phyloP scores from a whole-genome alignment of 2,113 vertebrate genomes.

The Geococcyx californianus region DNA sequence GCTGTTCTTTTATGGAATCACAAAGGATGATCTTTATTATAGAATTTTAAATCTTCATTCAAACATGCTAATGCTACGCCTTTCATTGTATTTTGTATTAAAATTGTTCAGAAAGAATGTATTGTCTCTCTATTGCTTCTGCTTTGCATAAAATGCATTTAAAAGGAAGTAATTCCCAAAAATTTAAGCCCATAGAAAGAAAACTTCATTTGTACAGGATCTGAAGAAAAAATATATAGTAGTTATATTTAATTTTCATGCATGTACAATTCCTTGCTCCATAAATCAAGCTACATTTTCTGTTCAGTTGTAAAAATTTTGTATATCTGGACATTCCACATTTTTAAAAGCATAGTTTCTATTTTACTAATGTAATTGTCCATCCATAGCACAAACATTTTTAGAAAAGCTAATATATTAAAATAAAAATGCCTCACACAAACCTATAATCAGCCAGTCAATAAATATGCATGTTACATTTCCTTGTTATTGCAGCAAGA shows the following conservation, averaged over 20 bases:
- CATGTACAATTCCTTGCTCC: not conserved
- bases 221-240: not conserved
- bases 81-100: not conserved
- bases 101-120: not conserved
- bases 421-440: not conserved
- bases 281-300: not conserved
- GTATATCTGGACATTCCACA: not conserved
- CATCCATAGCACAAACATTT: not conserved
- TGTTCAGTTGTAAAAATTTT: not conserved
- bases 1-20: not conserved
- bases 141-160: not conserved
- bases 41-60: conserved; percentile 2
- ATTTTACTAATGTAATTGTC: not conserved
- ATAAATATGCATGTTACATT: conserved; percentile 22
- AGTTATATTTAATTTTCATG: not conserved
- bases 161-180: not conserved
- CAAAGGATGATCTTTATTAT: not conserved
- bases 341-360: not conserved
- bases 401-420: not conserved
- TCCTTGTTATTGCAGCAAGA: conserved; percentile 5
- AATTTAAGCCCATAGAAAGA: not conserved
- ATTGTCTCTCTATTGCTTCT: not conserved
- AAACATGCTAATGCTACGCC: conserved; percentile 4
- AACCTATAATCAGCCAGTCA: not conserved
- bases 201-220: not conserved